These are phyloP conservation scores for Stegodyphus mimosarum DNA, from an alignment of 1,140 invertebrate species.

Conservation along the genomic window DNA sequence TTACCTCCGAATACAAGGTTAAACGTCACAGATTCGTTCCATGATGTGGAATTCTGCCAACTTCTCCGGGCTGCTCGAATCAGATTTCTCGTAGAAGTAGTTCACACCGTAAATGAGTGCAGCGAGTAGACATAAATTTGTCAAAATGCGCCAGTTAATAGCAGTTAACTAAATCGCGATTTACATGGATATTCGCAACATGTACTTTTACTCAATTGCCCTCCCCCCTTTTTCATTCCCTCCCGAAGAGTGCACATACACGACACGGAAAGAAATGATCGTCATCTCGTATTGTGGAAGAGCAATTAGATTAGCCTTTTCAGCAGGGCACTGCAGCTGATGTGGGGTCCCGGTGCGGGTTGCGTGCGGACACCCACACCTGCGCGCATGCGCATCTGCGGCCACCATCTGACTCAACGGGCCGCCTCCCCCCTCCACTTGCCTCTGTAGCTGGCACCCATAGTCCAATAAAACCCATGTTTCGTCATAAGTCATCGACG, in stretches of 20 bases:
- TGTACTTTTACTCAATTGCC: too few relatives aligned
- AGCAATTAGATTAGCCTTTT: conserved; percentile 9
- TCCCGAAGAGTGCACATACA: neutral
- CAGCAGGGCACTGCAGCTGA: neutral
- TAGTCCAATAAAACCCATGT: neutral
- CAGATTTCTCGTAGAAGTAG: too few relatives aligned
- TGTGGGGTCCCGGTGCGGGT: neutral
- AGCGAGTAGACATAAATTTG: too few relatives aligned
- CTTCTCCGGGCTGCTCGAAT: too few relatives aligned
- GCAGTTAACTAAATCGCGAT: too few relatives aligned
- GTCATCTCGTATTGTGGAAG: neutral
- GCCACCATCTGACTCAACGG: conserved; percentile 11
- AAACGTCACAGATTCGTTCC: too few relatives aligned
- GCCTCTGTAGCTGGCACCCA: neutral
- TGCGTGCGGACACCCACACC: conserved; percentile 12
- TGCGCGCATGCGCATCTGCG: conserved; percentile 26
- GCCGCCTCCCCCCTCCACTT: neutral
- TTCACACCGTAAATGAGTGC: too few relatives aligned
- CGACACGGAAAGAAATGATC: neutral
- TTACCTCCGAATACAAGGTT: too few relatives aligned
- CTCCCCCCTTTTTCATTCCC: too few relatives aligned
- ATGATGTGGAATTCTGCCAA: too few relatives aligned
- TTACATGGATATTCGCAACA: too few relatives aligned
- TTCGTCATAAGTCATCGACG: conserved; percentile 5
- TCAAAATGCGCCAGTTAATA: too few relatives aligned